Evolutionary conservation across 2,888 invertebrate genomes (phyloP), one percentile per base, ranked within the genome.

Genomic region (Seira musarum): DNA sequence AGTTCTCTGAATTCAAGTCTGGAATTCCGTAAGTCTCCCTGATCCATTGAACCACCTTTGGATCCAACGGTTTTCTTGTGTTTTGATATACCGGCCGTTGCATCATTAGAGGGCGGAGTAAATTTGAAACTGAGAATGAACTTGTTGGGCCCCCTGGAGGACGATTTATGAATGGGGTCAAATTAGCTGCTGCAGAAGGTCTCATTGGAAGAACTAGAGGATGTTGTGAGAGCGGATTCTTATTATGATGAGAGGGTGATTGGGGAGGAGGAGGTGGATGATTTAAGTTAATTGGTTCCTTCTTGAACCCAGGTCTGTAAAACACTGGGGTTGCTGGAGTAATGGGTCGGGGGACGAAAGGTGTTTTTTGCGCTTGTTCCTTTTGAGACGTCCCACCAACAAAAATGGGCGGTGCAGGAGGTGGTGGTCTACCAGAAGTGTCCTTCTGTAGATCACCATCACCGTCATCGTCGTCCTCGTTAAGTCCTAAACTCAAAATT

Each of bases 11-110:
- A 13, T 40, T 40, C 13, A 76, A 24, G 63, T 78, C 81, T 17
- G 76, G 71, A 49, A 74, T 79, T 65, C 82, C 82, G 35, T 82
- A 82, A 10, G 63, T 70, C 35, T 82, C 82, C 10, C 64, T 35
- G 1, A 82, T 61, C 69, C 79, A 82, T 15, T 78, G 46, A 3
- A 82, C 79, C 6, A 82, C 68, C 66, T 79, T 78, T 1, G 74
- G 74, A 61, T 79, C 79, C 49, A 82, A 61, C 2, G 81, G 77
- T 30, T 78, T 78, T 21, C 65, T 46, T 40, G 6, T 40, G 24
- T 46, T 63, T n/a, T 69, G 40, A 0, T 15, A 21, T 8, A 49
- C 30, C 17, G 78, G 78, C 22, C 71, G 25, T 13, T 6, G 40
- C 21, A 46, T 40, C 22, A 71, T 30, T 40, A 66, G 60, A 6